A percentile compares a stretch with the other conserved stretches of the same genome.
Evolutionary conservation across 1,140 invertebrate species (phyloP).

Genomic region (Calliphora vicina): DNA sequence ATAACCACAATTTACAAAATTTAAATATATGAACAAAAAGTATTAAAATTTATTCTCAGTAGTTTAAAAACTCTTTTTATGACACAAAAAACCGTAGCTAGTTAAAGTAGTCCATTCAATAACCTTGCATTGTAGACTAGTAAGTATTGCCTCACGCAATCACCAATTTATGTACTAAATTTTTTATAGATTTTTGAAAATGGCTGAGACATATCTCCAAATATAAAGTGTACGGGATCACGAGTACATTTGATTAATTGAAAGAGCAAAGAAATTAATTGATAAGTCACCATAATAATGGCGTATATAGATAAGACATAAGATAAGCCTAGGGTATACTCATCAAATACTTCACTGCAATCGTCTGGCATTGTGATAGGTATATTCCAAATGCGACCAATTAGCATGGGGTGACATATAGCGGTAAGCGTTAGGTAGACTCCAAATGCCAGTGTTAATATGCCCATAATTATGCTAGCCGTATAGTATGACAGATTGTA

Average conservation of each 20-base stretch:
- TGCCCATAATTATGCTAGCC: constrained; percentile 51
- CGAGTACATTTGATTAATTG: constrained; percentile 15
- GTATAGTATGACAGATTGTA: constrained; percentile 63
- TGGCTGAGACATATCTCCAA: constrained; percentile 12
- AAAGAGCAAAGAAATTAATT: not conserved
- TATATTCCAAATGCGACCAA: constrained; percentile 52
- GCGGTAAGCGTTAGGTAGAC: constrained; percentile 64
- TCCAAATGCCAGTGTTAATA: constrained; percentile 57
- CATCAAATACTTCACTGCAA: constrained; percentile 64
- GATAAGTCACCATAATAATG: not conserved
- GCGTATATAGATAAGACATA: constrained; percentile 17
- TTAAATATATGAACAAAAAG: no score
- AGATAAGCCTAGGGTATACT: constrained; percentile 42
- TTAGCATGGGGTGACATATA: constrained; percentile 64
- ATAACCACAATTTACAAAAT: no score
- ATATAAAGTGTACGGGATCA: constrained; percentile 5
- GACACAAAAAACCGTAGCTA: no score
- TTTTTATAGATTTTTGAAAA: constrained; percentile 22
- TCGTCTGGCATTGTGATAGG: constrained; percentile 64
- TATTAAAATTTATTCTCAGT: no score
- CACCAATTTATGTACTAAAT: constrained; percentile 11
- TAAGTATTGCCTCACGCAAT: no score
- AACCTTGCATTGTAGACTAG: no score
- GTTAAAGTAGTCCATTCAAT: no score
- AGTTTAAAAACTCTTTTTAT: no score